Conservation (phyloP, 2,797 vertebrate species). For the Girardinus metallicus region DNA sequence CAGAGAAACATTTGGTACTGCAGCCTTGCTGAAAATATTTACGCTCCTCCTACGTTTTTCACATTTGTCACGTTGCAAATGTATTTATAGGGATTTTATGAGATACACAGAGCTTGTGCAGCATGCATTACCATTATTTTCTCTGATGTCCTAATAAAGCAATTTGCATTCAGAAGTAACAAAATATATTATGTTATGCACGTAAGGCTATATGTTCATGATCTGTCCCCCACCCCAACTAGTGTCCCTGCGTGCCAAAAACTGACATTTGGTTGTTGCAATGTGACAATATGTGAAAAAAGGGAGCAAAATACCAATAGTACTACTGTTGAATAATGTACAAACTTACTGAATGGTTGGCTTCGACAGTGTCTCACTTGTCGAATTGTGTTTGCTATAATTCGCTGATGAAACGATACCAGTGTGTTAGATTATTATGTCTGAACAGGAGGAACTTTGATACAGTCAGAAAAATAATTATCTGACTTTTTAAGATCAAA, state of each 20-base stretch:
- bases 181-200: background rate
- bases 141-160: background rate
- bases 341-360: constrained; percentile 93
- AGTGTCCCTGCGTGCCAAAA: background rate
- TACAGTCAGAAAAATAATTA: background rate
- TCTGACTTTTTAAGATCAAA: background rate
- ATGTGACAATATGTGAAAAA: background rate
- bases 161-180: background rate
- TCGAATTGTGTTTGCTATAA: constrained; percentile 95
- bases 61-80: background rate
- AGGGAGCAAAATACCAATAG: background rate
- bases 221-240: background rate
- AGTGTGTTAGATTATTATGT: background rate
- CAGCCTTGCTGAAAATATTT: background rate
- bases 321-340: background rate
- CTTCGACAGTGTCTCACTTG: constrained; percentile 94
- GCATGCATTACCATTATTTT: background rate
- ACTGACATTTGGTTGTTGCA: background rate
- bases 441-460: background rate
- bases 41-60: background rate
- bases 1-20: background rate
- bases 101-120: background rate
- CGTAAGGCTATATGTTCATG: background rate
- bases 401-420: constrained; percentile 82
- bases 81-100: background rate